Evolutionary conservation across 2,113 vertebrate genomes (phyloP), one percentile per base, ranked within the genome.

Genomic region (Clarias magur): DNA sequence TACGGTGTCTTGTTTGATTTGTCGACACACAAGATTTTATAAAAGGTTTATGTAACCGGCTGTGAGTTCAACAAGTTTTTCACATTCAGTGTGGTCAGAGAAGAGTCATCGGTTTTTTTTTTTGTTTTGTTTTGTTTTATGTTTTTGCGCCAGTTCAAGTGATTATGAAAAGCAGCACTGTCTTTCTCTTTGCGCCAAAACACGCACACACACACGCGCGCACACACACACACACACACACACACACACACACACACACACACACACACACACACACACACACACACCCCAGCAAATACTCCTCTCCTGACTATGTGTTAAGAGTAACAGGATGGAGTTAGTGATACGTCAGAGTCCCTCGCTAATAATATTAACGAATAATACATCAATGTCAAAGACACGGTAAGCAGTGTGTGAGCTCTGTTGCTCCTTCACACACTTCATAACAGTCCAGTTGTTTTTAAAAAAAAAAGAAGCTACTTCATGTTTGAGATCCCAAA

Each of bases 31-130:
- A 91, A 57, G 38, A 67, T 95, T 95, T 94, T 63, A 82, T 76
- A 70, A 90, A 89, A 91, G 85, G 89, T 91, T 88, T 94, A 95
- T 95, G 92, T 91, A 94, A 95, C 94, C 92, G 92, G 90, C 93
- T 93, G 92, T 95, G 91, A 96, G 0, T 93, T 95, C 95, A 92
- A 95, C 93, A 93, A 94, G 95, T 73, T 34, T 48, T 70, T 95
- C 97, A 97, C 96, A 97, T 97, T 97, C 95, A 95, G 91, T 94
- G 93, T 91, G 92, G 94, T 96, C 95, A 93, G 93, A 95, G 93
- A 92, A 93, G 91, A 95, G 95, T 87, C 87, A 91, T 91, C 91
- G 93, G 93, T 16, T 94, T 92, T 89, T 88, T 38, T 16, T 94
- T 92, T 89, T 88, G 34, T 16, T 94, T 92, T n/a, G n/a, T 89